Base-by-base conservation (phyloP, 2,113 vertebrate genomes). In the Pedetes capensis region DNA sequence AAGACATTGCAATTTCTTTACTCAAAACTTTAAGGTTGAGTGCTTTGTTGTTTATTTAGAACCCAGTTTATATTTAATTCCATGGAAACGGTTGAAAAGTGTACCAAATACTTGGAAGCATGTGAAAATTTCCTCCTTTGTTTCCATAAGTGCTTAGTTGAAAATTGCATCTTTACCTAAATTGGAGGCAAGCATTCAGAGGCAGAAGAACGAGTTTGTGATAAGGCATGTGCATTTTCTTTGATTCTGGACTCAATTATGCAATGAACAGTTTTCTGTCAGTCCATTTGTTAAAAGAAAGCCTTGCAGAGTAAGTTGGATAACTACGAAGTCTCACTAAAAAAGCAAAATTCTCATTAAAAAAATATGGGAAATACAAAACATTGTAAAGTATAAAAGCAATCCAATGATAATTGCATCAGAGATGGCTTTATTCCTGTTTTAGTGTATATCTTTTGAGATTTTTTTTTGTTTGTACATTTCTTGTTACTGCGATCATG, bases 151-250 rank as follows among this genome's bases (percentile, higher is more conserved):
- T 32, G 22, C 18, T 44, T 16, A 32, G n/a, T 10, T 61, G 64
- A 51, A 57, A 55, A 44, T 12, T 20, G 51, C 23, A 2, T 39
- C 14, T 87, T 47, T 61, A 42, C 75, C 39, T 64, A 29, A 61
- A 37, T 16, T 57, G 79, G 72, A 69, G 44, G 68, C 47, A 53
- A 23, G 39, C 8, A 1, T 64, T 91, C 59, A 42, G 5, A 68
- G 63, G 20, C 47, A 69, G 51, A 69, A 23, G 39, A 82, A 23
- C 4, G 25, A n/a, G n/a, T 72, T 74, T 83, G 66, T 88, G 66
- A 64, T 80, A 85, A 29, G 53, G 91, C 39, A 10, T 86, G 6
- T 84, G 39, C 49, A 23, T 92, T 97, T 93, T 4, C 91, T 72
- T 93, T 42, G 66, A 74, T 29, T 92, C 27, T 61, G 68, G 63